Evolutionary conservation across 2,797 vertebrate genomes (phyloP), one percentile per base, ranked within the genome.

Genomic region (Aratinga solstitialis): DNA sequence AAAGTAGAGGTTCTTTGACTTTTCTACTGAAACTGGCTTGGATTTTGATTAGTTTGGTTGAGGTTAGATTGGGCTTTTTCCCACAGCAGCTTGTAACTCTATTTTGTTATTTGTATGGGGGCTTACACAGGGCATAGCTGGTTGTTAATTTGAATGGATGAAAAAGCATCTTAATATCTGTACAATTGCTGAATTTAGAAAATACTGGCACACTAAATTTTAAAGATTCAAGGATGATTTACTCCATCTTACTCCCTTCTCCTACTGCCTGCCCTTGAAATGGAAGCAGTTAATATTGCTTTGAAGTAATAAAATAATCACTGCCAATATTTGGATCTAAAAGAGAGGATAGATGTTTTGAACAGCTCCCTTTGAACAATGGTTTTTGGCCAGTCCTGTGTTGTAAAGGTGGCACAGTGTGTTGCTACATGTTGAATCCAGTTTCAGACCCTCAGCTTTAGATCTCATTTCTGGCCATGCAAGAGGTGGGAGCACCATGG

Each of bases 221-320:
- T 75, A 89, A 66, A 90, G 66, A 93, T 86, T 76, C 67, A 77
- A 54, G 80, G 77, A 80, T 79, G 2, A 74, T 89, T 93, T 89
- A 56, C 84, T 84, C 77, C 56, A 56, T 92, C 63, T 84, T 77
- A 61, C 81, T 88, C 40, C 11, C 30, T 73, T 79, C 45, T 91
- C 54, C 48, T 30, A 45, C 0, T 53, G 47, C 50, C 61, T 91
- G 65, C 68, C 81, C 81, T 87, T 3, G 3, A 94, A 94, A 94
- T 84, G 62, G 86, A 53, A 86, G 43, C 87, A 94, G 82, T 93
- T 94, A 93, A 84, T 54, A 67, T 45, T 58, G 53, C 88, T 93
- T 96, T 96, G 83, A 96, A 94, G 81, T 80, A 74, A 76, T 80
- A 74, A 76, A 80, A 15, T 68, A 92, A 61, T 65, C 58, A 43